These are phyloP conservation scores for Enteromius treurensis DNA, from an alignment of 2,797 vertebrate species.

Conservation along the genomic window DNA sequence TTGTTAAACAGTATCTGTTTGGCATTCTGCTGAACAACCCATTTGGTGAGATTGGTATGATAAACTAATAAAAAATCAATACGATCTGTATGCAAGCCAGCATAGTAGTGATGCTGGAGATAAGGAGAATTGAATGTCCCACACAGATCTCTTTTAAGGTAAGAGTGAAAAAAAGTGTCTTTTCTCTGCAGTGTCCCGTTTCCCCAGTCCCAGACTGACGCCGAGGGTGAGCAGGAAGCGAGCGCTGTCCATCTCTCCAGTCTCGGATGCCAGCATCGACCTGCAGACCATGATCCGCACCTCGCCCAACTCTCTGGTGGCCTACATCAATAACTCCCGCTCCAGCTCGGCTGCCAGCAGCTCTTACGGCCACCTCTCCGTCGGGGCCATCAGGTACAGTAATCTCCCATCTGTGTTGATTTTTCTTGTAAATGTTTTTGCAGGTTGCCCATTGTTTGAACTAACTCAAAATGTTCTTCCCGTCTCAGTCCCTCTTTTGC, in stretches of 20 bases:
- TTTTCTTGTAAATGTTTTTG: constrained; percentile 19
- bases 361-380: constrained; percentile 94
- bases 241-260: constrained; percentile 89
- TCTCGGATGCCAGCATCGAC: constrained; percentile 94
- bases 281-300: constrained; percentile 97
- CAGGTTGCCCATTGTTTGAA: constrained; percentile 1
- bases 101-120: constrained; percentile 64
- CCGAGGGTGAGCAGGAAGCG: constrained; percentile 90
- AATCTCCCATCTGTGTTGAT: constrained; percentile 18
- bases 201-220: constrained; percentile 89
- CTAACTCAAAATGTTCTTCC: constrained; percentile 19
- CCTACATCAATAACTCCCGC: constrained; percentile 96
- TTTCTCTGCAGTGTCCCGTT: constrained; percentile 83
- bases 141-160: neutral
- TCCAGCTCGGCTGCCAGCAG: constrained; percentile 92
- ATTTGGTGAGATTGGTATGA: constrained; percentile 76
- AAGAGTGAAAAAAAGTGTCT: constrained; percentile 1
- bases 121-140: constrained; percentile 53
- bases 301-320: constrained; percentile 94
- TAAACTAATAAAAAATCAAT: constrained; percentile 76
- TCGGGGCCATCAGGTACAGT: constrained; percentile 86
- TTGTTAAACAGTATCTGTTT: constrained; percentile 80
- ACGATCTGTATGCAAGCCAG: constrained; percentile 49
- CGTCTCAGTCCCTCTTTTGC: constrained; percentile 89
- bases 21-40: constrained; percentile 69